Evolutionary conservation across 2,113 vertebrate genomes (phyloP).

Genomic region (Platycercus adscitus): DNA sequence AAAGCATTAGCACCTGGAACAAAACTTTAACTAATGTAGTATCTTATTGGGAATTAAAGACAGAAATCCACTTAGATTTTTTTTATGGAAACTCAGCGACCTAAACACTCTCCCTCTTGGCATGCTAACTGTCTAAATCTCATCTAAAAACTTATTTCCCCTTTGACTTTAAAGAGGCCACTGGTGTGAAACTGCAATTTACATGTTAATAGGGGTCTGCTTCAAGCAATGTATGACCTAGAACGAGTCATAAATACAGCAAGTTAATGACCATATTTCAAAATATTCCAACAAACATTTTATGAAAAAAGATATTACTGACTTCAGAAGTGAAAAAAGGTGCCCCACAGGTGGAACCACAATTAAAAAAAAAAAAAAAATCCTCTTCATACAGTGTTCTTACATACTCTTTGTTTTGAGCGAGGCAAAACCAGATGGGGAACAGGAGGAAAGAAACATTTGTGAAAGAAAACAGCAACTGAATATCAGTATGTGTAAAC

Average conservation of each 20-base stretch:
- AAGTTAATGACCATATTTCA: constrained; percentile 28
- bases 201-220: constrained; percentile 45
- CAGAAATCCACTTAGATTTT: background rate
- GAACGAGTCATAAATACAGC: background rate
- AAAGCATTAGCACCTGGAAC: background rate
- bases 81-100: background rate
- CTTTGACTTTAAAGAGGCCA: constrained; percentile 16
- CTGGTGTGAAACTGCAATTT: constrained; percentile 46
- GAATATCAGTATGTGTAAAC: background rate
- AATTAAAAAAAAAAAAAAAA: background rate
- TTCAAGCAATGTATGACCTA: constrained; percentile 20
- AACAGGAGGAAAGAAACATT: background rate
- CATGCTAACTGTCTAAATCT: background rate
- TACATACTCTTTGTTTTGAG: background rate
- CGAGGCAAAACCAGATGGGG: background rate
- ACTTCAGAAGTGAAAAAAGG: background rate
- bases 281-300: background rate
- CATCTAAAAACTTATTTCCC: constrained; percentile 31
- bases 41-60: background rate
- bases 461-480: background rate
- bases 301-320: constrained; percentile 6
- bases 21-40: background rate
- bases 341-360: background rate
- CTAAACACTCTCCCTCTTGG: background rate
- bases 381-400: background rate